These are phyloP conservation scores for Steinernema khuongi DNA, from an alignment of 1,140 invertebrate genomes.

Conservation along the genomic window DNA sequence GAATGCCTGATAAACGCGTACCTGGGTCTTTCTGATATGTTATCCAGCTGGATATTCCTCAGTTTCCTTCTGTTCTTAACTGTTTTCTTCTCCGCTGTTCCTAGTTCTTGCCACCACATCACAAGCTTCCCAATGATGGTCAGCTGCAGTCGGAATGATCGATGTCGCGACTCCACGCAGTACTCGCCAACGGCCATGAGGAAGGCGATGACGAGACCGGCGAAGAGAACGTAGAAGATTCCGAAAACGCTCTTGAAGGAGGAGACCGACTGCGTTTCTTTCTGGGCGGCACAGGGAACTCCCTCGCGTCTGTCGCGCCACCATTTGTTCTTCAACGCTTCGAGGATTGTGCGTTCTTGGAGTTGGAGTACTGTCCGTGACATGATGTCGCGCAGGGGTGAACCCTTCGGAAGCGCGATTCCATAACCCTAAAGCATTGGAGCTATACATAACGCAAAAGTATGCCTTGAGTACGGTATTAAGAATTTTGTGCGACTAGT, in stretches of 20 bases:
- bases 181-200: conserved; percentile 44
- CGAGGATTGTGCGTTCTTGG: conserved; percentile 73
- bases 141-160: conserved; percentile 34
- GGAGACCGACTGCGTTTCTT: conserved; percentile 22
- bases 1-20: no score
- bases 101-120: background rate
- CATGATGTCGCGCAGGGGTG: conserved; percentile 69
- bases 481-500: background rate
- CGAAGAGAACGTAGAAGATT: conserved; percentile 54
- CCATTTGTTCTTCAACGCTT: conserved; percentile 77
- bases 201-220: conserved; percentile 48
- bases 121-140: conserved; percentile 35
- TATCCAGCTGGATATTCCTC: conserved; percentile 17
- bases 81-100: conserved; percentile 10
- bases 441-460: no score
- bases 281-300: conserved; percentile 22
- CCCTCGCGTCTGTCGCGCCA: conserved; percentile 64
- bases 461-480: no score
- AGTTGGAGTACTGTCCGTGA: conserved; percentile 73
- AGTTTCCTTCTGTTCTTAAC: conserved; percentile 20
- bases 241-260: conserved; percentile 32
- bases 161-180: conserved; percentile 43
- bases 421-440: conserved; percentile 52
- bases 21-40: background rate
- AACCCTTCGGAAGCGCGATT: conserved; percentile 65